Evolutionary conservation across 2,888 invertebrate species (phyloP).

Genomic region (Matsumyia berberina): DNA sequence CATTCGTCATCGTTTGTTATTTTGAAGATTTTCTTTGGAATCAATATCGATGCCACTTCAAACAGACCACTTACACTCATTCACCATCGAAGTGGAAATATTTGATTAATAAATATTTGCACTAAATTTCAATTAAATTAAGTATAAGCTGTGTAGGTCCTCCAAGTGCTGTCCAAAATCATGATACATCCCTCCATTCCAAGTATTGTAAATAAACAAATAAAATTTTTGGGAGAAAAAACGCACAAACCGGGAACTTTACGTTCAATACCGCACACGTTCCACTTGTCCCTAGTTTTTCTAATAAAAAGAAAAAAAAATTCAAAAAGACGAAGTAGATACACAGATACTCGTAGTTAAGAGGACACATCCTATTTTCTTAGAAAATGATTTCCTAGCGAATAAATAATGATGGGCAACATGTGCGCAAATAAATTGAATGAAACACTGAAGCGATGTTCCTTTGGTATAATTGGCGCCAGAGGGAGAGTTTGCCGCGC

Average conservation of each 20-base stretch:
- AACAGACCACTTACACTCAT: too few relatives aligned
- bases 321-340: too few relatives aligned
- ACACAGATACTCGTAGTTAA: background rate
- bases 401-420: slow-evolving; percentile 40
- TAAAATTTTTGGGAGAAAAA: too few relatives aligned
- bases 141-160: too few relatives aligned
- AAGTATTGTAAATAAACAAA: too few relatives aligned
- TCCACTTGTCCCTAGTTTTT: background rate
- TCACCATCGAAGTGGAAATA: too few relatives aligned
- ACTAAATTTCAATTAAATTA: background rate
- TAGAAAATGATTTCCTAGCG: slow-evolving; percentile 14
- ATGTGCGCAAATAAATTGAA: slow-evolving; percentile 42
- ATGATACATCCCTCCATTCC: too few relatives aligned
- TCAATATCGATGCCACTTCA: too few relatives aligned
- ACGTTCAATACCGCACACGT: background rate
- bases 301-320: background rate
- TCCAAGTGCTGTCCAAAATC: too few relatives aligned
- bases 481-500: background rate
- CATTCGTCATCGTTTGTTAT: too few relatives aligned
- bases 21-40: too few relatives aligned
- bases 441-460: background rate
- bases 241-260: background rate
- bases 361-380: background rate
- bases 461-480: background rate
- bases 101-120: background rate